These are phyloP conservation scores for Polydrusus cervinus DNA, from an alignment of 2,888 invertebrate species.

Conservation along the genomic window DNA sequence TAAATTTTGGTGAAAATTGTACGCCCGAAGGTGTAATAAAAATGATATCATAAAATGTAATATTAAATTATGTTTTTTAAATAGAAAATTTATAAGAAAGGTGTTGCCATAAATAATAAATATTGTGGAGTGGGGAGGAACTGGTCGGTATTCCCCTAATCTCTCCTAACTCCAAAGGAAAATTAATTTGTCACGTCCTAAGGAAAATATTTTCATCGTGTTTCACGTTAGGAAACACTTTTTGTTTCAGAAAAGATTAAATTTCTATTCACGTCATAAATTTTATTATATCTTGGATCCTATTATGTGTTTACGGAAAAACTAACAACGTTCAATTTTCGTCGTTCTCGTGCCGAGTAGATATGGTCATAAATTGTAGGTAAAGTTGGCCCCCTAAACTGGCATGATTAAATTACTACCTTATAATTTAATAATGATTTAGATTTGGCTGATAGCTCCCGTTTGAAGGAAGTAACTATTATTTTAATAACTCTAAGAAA, in stretches of 20 bases:
- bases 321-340: constrained; percentile 21
- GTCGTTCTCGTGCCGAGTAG: constrained; percentile 1
- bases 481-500: too few species aligned
- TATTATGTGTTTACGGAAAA: constrained; percentile 16
- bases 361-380: constrained; percentile 10
- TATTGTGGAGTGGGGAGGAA: too few species aligned
- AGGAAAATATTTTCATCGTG: background rate
- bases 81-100: background rate
- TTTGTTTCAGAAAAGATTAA: constrained; percentile 8
- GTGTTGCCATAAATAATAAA: background rate
- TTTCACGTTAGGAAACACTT: background rate
- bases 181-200: constrained; percentile 8
- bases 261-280: constrained; percentile 18
- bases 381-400: background rate
- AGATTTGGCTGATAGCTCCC: background rate
- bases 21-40: constrained; percentile 10
- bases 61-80: constrained; percentile 13
- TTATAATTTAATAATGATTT: constrained; percentile 9
- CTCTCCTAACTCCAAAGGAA: background rate
- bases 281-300: constrained; percentile 17
- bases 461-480: background rate
- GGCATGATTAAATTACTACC: background rate
- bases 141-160: background rate
- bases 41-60: constrained; percentile 1
- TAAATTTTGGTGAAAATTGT: constrained; percentile 14